Evolutionary conservation across 2,113 vertebrate species (phyloP), one percentile per base, ranked within the genome.

Genomic region (Pyrgilauda ruficollis): DNA sequence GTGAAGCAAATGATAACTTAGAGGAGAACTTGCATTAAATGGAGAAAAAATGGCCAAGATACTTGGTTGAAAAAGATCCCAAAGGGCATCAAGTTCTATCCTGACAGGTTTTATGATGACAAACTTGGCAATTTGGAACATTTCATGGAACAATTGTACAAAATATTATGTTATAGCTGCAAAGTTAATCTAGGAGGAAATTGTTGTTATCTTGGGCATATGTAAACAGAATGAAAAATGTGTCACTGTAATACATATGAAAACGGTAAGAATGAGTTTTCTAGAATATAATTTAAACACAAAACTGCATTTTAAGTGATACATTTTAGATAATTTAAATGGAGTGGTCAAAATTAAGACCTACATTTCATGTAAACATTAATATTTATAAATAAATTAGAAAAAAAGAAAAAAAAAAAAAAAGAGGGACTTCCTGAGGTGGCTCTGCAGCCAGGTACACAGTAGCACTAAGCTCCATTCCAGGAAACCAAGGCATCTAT

Each of bases 311-410:
- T 91, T 86, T 64, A 77, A 94, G 35, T 97, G 94, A 97, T 49
- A 94, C 61, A 83, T 97, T 96, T 96, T 78, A 88, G 79, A 94
- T 92, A 95, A 94, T 94, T 94, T 96, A 97, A 94, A 96, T 94
- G 96, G 87, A 95, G 92, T 85, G 96, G 94, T 97, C 97, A 96
- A 96, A 96, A 97, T 95, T 95, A 93, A 97, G 94, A 97, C 96
- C 96, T 92, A 96, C 22, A 86, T 72, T 97, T 94, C 90, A 95
- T 95, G 97, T 98, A 98, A 98, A 98, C 97, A 97, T 97, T 92
- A 37, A 81, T 96, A 95, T 84, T 94, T 96, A 97, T 97, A 97
- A 98, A 98, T 98, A 98, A 97, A 96, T 98, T 96, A 92, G 86
- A 28, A 84, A 89, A 67, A 43, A 67, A 43, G 63, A 78, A 41